phyloP scores from a whole-genome alignment of 2,888 invertebrate genomes.

The Gryllus longicercus region DNA sequence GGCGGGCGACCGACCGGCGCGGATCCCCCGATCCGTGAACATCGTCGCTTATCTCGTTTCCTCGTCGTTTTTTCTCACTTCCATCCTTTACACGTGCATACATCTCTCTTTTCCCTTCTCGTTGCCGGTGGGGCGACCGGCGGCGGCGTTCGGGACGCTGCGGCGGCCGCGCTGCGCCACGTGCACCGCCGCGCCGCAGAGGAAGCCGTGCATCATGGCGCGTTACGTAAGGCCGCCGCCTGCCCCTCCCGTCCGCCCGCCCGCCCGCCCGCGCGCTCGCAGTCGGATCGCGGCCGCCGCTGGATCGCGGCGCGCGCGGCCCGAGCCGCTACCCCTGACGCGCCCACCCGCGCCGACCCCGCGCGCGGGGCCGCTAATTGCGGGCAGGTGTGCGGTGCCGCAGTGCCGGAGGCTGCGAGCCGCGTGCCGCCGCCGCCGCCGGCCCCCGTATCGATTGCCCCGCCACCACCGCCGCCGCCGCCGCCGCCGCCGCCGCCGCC shows the following conservation, averaged over 20 bases:
- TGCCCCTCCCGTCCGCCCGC: too few species aligned
- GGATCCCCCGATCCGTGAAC: neutral
- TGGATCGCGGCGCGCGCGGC: too few species aligned
- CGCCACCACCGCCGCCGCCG: too few species aligned
- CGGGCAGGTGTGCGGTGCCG: conserved; percentile 2
- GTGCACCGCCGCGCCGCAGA: neutral
- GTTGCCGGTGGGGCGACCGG: neutral
- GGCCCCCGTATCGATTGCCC: conserved; percentile 3
- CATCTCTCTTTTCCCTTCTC: neutral
- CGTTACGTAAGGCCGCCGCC: too few species aligned
- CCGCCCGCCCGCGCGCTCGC: too few species aligned
- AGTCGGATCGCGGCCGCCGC: too few species aligned
- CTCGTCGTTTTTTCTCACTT: too few species aligned
- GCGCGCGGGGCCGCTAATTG: neutral
- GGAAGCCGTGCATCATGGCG: conserved; percentile 3
- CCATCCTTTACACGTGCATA: too few species aligned
- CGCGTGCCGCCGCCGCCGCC: neutral
- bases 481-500: neutral
- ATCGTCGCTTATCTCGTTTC: neutral
- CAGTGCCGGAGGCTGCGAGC: conserved; percentile 17
- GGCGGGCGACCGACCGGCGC: neutral
- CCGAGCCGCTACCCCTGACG: too few species aligned
- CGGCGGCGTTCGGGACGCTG: neutral
- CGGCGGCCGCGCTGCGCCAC: neutral
- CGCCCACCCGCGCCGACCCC: too few species aligned